Evolutionary conservation across 2,797 vertebrate species (phyloP), one percentile per base, ranked within the genome.

Genomic region (Crocodylus rhombifer): DNA sequence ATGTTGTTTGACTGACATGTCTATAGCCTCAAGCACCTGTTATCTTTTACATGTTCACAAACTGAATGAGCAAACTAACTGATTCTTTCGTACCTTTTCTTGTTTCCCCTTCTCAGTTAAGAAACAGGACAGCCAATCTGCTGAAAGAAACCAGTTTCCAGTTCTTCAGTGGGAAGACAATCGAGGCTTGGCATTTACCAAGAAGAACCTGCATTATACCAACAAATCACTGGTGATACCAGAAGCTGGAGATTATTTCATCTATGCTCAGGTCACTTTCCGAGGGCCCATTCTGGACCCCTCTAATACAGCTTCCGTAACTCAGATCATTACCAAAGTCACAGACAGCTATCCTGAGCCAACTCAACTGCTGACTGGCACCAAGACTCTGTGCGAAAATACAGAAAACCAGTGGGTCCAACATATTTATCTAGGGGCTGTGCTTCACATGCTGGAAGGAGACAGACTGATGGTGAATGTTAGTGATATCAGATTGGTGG

Each of bases 241-340:
- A 2, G 95, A 97, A 28, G 78, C 96, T 0, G 98, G 98, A 89
- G 97, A 97, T 78, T 98, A 98, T 91, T 98, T 98, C 61, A 95
- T 98, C 76, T 98, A 98, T 55, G 97, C 98, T 6, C 98, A 98
- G 96, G 96, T 98, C 93, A 98, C 98, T 3, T 98, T 98, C 93
- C 97, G 97, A 36, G 96, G 96, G 62, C 79, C 74, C 56, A 64
- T 77, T 4, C 93, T 96, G 14, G 77, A 73, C 4, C 0, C 4
- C 4, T 93, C 30, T 36, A 97, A 77, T 87, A 42, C 96, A 25
- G 93, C 6, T 61, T 91, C 89, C 77, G 96, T 98, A 81, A 94
- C 95, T 1, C 96, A 97, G 76, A 90, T 95, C 83, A 97, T 98
- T 93, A 97, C 95, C 88, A 98, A 97, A 93, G 95, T 97, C 87